phyloP scores from a whole-genome alignment of 2,888 invertebrate genomes.

The Polyommatus icarus region DNA sequence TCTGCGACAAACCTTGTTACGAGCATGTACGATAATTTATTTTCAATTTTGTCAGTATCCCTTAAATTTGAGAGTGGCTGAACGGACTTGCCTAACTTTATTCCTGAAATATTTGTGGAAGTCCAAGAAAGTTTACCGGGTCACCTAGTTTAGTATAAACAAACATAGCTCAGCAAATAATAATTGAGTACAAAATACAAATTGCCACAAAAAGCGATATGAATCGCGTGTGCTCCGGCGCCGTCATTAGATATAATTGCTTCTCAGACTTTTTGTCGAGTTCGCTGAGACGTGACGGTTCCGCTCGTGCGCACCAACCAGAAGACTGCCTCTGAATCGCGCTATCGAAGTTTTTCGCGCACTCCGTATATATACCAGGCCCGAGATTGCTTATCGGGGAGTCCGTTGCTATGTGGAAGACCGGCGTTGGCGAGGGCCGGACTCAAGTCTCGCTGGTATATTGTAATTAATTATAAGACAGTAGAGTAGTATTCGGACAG shows the following conservation, averaged over 20 bases:
- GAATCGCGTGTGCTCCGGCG: neutral
- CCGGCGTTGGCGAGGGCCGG: constrained; percentile 74
- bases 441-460: constrained; percentile 68
- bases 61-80: too few species aligned
- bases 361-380: constrained; percentile 34
- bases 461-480: constrained; percentile 57
- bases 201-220: neutral
- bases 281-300: constrained; percentile 37
- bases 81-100: too few species aligned
- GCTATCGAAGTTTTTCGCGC: constrained; percentile 51
- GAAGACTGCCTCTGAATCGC: constrained; percentile 50
- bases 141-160: neutral
- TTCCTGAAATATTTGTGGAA: too few species aligned
- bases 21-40: too few species aligned
- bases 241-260: constrained; percentile 15
- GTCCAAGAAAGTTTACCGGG: too few species aligned
- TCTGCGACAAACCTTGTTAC: too few species aligned
- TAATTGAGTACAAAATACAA: neutral
- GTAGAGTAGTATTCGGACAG: constrained; percentile 66
- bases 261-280: constrained; percentile 23
- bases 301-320: constrained; percentile 52
- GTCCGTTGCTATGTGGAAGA: constrained; percentile 76
- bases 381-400: constrained; percentile 49
- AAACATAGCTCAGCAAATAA: neutral
- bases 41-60: too few species aligned